Base-by-base conservation (phyloP, 2,113 vertebrate species). In the Gnathonemus longibarbis region DNA sequence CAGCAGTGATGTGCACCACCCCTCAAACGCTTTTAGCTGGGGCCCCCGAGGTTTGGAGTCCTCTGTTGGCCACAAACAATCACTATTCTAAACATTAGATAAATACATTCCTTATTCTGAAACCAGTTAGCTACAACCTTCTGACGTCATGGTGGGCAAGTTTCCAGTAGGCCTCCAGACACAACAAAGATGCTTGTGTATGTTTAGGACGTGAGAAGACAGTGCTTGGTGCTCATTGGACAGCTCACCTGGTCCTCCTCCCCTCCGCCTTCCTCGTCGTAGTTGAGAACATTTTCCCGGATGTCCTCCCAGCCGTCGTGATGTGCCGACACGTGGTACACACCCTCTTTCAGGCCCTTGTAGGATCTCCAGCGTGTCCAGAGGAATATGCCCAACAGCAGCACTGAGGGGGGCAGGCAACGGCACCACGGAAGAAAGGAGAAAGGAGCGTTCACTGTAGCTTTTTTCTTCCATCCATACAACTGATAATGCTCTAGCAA, bases 221-320 rank as follows among this genome's bases (percentile, higher is more conserved):
- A 66, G 87, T 19, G 17, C 77, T 84, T 48, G 39, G 21, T 2
- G 19, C 45, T 48, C 21, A 84, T 2, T 48, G 39, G 45, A 10
- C 15, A 2, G n/a, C 50, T 95, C 95, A 98, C 97, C 95, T 98
- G 97, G 52, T 98, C 97, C 89, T 97, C 96, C 91, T 98, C 97
- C 19, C 97, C 97, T 0, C 97, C 97, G 5, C 97, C 97, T 94
- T 98, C 97, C 94, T 98, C 97, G 0, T 97, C 96, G 13, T 97
- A 98, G 95, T 97, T 97, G 88, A 97, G 96, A 91, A 97, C 97
- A 53, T 97, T 98, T 93, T 98, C 97, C 4, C 96, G 94, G 93
- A 97, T 95, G 94, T 97, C 97, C 94, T 97, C 97, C 95, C 97
- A 93, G 74, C 96, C 97, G 24, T 98, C 96, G 0, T 95, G 96